A percentile compares a stretch with the other conserved stretches of the same genome.
Conservation (phyloP, 2,888 invertebrate species). For the Ischnus inquisitorius region DNA sequence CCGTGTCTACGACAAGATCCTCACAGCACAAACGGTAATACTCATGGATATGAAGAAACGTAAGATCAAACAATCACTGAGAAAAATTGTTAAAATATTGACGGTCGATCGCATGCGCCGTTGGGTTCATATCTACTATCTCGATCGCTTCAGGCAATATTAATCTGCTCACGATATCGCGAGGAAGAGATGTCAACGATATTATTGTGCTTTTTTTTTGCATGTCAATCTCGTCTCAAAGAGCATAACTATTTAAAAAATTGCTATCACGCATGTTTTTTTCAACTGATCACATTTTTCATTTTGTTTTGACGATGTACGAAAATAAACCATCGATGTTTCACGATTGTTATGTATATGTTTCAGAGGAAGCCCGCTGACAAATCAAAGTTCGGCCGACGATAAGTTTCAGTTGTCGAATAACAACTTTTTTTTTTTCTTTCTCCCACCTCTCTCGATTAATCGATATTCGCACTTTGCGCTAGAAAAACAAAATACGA, state of each 20-base stretch:
- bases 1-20: constrained; percentile 84
- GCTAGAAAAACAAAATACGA: constrained; percentile 38
- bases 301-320: background rate
- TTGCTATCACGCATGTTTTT: background rate
- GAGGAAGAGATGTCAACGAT: background rate
- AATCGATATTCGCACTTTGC: constrained; percentile 49
- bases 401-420: constrained; percentile 39
- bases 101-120: constrained; percentile 42
- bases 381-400: constrained; percentile 53
- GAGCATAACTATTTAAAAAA: background rate
- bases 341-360: constrained; percentile 37
- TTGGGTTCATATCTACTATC: constrained; percentile 44
- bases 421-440: constrained; percentile 26
- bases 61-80: constrained; percentile 40
- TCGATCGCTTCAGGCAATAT: constrained; percentile 47
- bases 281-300: background rate
- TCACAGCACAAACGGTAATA: constrained; percentile 73
- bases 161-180: background rate
- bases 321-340: constrained; percentile 21
- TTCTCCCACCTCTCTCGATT: constrained; percentile 31
- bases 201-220: background rate
- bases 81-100: constrained; percentile 19
- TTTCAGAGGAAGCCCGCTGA: constrained; percentile 59
- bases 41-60: constrained; percentile 49
- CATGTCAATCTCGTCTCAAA: background rate